Evolutionary conservation across 2,888 invertebrate genomes (phyloP), one percentile per base, ranked within the genome.

Genomic region (Oxycera nigricornis): DNA sequence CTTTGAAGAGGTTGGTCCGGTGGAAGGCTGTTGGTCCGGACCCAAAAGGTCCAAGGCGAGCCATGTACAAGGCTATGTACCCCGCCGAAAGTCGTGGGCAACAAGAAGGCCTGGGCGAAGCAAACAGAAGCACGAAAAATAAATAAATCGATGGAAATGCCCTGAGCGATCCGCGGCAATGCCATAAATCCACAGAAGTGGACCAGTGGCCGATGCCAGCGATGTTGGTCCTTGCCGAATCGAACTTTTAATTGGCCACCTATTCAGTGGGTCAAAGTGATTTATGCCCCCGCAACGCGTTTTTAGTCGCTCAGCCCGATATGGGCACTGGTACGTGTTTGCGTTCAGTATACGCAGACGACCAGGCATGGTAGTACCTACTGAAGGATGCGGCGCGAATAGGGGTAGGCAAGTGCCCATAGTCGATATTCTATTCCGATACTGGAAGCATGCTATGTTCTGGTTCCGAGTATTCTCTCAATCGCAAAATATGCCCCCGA

Each of bases 231-330:
- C 74, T 62, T 55, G 30, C 70, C 55, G 55, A 70, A 52, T 31
- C 70, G 65, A 65, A 73, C 70, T 75, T 75, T 76, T 76, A 76
- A 76, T 76, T 76, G 75, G 75, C 75, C 75, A 76, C 76, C 75
- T 76, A 76, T 75, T 76, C 70, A 50, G 75, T 73, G 62, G 67
- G 70, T 73, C 68, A 75, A 39, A 70, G 74, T 74, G 74, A 74
- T 74, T 74, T 74, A 74, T 72, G 72, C 55, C 41, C 62, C 57
- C 41, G 72, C 61, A 70, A 61, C 46, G 31, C 59, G 61, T 61
- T 61, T 70, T 72, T 62, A 35, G 59, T 39, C 52, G 70, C 52
- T 70, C 55, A 17, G 70, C 35, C 55, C 70, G 55, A 52, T 62
- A 46, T 20, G 35, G 39, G 17, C 41, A 17, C 24, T 50, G 50